A percentile compares a stretch with the other conserved stretches of the same genome.
Conservation (phyloP, 1,140 invertebrate species). For the Seison nebaliae region DNA sequence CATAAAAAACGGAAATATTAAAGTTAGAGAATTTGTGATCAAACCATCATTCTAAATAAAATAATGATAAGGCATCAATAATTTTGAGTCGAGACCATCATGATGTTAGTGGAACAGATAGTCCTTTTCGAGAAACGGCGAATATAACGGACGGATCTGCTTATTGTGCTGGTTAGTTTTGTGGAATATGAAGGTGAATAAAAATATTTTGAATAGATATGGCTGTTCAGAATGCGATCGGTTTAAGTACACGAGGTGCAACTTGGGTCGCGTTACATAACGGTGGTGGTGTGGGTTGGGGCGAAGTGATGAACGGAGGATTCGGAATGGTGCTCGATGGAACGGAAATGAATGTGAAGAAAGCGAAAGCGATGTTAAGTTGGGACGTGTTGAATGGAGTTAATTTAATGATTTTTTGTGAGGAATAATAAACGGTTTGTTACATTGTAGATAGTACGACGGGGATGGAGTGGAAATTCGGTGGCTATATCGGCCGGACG, state of each 20-base stretch:
- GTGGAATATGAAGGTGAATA: background rate
- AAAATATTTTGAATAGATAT: constrained; percentile 29
- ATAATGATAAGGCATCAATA: constrained; percentile 32
- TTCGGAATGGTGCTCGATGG: constrained; percentile 43
- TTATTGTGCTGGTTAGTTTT: constrained; percentile 33
- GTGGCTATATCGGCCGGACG: too few species aligned
- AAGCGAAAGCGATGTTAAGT: constrained; percentile 32
- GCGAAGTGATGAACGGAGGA: constrained; percentile 42
- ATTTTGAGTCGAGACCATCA: constrained; percentile 41
- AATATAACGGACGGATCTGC: constrained; percentile 41
- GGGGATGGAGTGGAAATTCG: too few species aligned
- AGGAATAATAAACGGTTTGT: constrained; percentile 13
- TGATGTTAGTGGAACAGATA: constrained; percentile 43
- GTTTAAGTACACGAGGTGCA: constrained; percentile 39
- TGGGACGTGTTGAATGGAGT: constrained; percentile 45
- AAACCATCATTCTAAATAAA: constrained; percentile 3
- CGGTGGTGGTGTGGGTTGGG: constrained; percentile 43
- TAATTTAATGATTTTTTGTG: too few species aligned
- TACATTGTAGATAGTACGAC: too few species aligned
- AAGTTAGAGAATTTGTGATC: constrained; percentile 19
- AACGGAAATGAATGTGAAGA: constrained; percentile 29
- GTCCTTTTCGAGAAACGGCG: constrained; percentile 40
- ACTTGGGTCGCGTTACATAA: constrained; percentile 44
- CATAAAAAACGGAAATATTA: constrained; percentile 28
- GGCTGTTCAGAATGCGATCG: constrained; percentile 42